These are phyloP conservation scores for Rana temporaria DNA, from an alignment of 2,113 vertebrate genomes.

Conservation along the genomic window DNA sequence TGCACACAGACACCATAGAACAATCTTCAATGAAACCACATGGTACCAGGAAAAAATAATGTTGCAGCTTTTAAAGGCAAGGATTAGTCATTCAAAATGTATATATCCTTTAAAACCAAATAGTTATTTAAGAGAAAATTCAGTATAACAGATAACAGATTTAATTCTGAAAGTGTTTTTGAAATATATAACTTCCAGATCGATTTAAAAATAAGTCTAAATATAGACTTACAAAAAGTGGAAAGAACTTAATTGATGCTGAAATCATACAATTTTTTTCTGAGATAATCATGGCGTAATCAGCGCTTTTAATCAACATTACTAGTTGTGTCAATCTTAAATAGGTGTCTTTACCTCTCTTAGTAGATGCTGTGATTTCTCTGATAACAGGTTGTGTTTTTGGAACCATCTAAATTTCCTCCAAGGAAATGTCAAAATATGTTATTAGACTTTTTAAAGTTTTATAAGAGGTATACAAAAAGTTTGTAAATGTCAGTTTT, in stretches of 20 bases:
- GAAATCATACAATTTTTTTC: not conserved
- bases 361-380: too few species aligned
- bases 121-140: slow-evolving; percentile 34
- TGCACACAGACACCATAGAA: slow-evolving; percentile 11
- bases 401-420: not conserved
- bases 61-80: slow-evolving; percentile 5
- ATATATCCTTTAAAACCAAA: slow-evolving; percentile 18
- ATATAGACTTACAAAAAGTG: slow-evolving; percentile 6
- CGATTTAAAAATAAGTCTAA: not conserved
- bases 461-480: not conserved
- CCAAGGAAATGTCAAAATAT: not conserved
- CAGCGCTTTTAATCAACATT: slow-evolving; percentile 24
- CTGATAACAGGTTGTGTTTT: too few species aligned
- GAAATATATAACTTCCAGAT: slow-evolving; percentile 1
- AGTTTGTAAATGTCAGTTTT: too few species aligned
- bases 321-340: not conserved
- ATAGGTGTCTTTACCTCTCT: not conserved
- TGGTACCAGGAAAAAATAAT: slow-evolving; percentile 6
- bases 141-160: not conserved
- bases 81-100: slow-evolving; percentile 24
- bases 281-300: slow-evolving; percentile 19
- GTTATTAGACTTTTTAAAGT: not conserved
- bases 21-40: slow-evolving; percentile 25
- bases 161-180: slow-evolving; percentile 4
- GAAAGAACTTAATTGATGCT: not conserved